Conservation (phyloP, 2,113 vertebrate genomes). For the Speoplatyrhinus poulsoni region DNA sequence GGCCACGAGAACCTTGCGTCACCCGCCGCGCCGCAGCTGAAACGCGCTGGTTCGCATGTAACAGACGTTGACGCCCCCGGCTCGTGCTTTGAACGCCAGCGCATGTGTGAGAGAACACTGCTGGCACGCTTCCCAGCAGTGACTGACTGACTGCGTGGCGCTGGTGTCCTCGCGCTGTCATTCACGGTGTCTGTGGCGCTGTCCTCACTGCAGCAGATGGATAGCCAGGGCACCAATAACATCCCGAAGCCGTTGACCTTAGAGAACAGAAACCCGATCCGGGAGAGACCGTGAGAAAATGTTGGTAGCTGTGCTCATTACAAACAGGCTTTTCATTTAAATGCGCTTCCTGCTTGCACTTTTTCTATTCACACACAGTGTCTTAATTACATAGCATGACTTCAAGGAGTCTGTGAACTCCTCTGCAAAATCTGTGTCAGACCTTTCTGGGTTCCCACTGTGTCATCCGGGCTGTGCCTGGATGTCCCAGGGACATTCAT, state of each 20-base stretch:
- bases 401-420: conserved; percentile 55
- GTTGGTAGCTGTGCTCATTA: conserved; percentile 62
- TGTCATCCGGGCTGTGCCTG: conserved; percentile 36
- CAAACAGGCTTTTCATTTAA: conserved; percentile 57
- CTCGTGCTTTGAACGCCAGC: conserved; percentile 30
- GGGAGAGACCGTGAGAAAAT: conserved; percentile 60
- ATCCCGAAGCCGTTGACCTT: conserved; percentile 60
- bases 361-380: conserved; percentile 56
- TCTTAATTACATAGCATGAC: conserved; percentile 67
- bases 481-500: conserved; percentile 6
- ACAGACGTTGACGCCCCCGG: conserved; percentile 24
- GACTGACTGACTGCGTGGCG: conserved; percentile 43
- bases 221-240: conserved; percentile 47
- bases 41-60: conserved; percentile 1
- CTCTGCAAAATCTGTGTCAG: conserved; percentile 60
- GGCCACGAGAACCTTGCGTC: too few relatives aligned
- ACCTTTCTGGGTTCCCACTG: conserved; percentile 46
- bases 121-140: conserved; percentile 60
- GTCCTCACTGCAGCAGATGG: conserved; percentile 62
- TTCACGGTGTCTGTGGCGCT: conserved; percentile 67
- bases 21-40: conserved; percentile 8
- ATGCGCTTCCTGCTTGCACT: conserved; percentile 61
- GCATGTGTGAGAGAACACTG: conserved; percentile 47
- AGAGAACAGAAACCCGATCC: conserved; percentile 52
- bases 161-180: conserved; percentile 62